Base-by-base conservation (phyloP, 2,888 invertebrate genomes). In the Sphecodes monilicornis region DNA sequence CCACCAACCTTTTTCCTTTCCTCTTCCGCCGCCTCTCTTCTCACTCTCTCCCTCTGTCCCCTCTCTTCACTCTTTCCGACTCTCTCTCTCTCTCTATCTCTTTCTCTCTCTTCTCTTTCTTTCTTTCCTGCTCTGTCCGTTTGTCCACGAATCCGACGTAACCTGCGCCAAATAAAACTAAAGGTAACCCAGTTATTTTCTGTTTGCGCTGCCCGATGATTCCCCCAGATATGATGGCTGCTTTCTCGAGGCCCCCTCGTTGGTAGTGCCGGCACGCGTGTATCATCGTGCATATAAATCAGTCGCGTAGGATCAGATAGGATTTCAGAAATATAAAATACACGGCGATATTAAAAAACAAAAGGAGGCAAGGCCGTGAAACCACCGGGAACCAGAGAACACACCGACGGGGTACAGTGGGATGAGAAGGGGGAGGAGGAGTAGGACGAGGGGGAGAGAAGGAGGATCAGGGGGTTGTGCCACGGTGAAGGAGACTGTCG, bases 141-240 rank as follows among this genome's bases (percentile, higher is more conserved):
- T 18, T 32, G 50, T 41, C 50, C 29, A 16, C 57, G 36, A 86
- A 86, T 78, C 82, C 84, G 68, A 82, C 86, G 90, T 88, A 87
- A 86, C 81, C 89, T 84, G 68, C 91, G 89, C 90, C 93, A 92
- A 94, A 94, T 94, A 94, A 94, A 94, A 93, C 92, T 92, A 94
- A 94, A 94, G 90, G 92, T 94, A 94, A 94, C 94, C 94, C 94
- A 94, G 94, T 94, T 94, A 94, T 94, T 94, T 94, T 94, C 93
- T 93, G 93, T 93, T 94, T 93, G 91, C 91, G 88, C 85, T 83
- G 88, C 79, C 90, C 92, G 93, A 93, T 93, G 90, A 93, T 93
- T 91, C 92, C 87, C 89, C 90, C 90, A 93, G 94, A 94, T 94
- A 94, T 93, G 93, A 93, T 92, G 91, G 88, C 86, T 86, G 79